These are phyloP conservation scores for Drosophila asahinai DNA, from an alignment of 1,140 invertebrate genomes.

Conservation along the genomic window DNA sequence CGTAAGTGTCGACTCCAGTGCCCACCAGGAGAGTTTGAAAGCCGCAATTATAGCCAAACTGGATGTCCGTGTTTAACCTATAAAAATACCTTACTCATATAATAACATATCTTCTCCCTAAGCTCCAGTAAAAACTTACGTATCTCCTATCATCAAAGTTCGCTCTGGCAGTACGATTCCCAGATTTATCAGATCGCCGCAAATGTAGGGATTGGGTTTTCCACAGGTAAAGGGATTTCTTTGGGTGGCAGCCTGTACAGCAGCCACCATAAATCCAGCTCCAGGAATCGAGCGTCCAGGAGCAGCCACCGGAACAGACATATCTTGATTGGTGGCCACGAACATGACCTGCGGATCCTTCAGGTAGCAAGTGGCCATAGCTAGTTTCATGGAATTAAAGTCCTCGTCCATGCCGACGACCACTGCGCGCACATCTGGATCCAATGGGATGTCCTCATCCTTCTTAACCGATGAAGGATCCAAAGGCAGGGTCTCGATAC, in stretches of 20 bases:
- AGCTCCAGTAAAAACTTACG: constrained; percentile 30
- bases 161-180: constrained; percentile 49
- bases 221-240: constrained; percentile 55
- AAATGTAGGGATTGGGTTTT: constrained; percentile 57
- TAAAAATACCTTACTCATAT: no score
- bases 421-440: constrained; percentile 50
- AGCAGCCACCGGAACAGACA: constrained; percentile 5
- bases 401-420: constrained; percentile 48
- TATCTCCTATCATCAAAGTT: constrained; percentile 65
- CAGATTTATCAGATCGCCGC: constrained; percentile 35
- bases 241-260: constrained; percentile 18
- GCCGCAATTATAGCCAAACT: constrained; percentile 65
- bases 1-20: constrained; percentile 44
- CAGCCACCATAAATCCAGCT: constrained; percentile 2
- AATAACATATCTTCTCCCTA: not conserved
- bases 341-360: constrained; percentile 23
- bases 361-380: constrained; percentile 47
- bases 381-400: constrained; percentile 37
- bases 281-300: constrained; percentile 8
- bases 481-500: constrained; percentile 41
- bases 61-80: constrained; percentile 56
- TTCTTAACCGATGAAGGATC: constrained; percentile 5
- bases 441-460: constrained; percentile 54
- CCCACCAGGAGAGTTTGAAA: constrained; percentile 65
- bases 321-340: constrained; percentile 61